Evolutionary conservation across 2,113 vertebrate species (phyloP).

Genomic region (Lathamus discolor): DNA sequence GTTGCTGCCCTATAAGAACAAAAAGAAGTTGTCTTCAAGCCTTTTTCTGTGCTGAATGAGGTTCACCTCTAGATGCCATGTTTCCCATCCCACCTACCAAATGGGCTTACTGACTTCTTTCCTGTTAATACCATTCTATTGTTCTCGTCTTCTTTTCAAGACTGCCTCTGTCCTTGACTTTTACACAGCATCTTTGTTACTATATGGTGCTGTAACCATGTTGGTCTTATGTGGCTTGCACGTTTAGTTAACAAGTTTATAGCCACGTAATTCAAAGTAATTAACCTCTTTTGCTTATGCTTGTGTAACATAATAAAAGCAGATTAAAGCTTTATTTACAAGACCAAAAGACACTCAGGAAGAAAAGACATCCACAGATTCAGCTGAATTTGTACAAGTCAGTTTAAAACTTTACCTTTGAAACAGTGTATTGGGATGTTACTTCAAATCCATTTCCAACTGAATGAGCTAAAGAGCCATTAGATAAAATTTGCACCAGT

Average conservation of each 20-base stretch:
- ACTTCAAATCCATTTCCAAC: background rate
- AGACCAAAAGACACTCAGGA: background rate
- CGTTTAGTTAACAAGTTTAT: background rate
- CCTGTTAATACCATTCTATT: background rate
- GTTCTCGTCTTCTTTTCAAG: background rate
- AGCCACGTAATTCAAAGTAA: background rate
- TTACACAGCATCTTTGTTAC: background rate
- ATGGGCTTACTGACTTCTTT: background rate
- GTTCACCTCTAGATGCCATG: rapidly evolving
- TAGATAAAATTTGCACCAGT: no score
- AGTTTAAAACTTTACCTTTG: background rate
- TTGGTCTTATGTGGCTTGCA: background rate
- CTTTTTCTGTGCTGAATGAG: background rate
- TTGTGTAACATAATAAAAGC: background rate
- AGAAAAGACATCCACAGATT: background rate
- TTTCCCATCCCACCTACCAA: background rate
- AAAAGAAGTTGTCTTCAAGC: background rate
- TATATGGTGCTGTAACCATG: background rate
- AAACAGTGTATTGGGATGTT: background rate
- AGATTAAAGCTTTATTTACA: background rate
- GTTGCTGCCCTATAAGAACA: background rate
- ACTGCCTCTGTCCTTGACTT: background rate
- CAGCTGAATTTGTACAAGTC: background rate
- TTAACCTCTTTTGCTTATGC: background rate
- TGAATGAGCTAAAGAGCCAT: background rate